These are phyloP conservation scores for Scalopus aquaticus DNA, from an alignment of 2,113 vertebrate species.

Conservation along the genomic window DNA sequence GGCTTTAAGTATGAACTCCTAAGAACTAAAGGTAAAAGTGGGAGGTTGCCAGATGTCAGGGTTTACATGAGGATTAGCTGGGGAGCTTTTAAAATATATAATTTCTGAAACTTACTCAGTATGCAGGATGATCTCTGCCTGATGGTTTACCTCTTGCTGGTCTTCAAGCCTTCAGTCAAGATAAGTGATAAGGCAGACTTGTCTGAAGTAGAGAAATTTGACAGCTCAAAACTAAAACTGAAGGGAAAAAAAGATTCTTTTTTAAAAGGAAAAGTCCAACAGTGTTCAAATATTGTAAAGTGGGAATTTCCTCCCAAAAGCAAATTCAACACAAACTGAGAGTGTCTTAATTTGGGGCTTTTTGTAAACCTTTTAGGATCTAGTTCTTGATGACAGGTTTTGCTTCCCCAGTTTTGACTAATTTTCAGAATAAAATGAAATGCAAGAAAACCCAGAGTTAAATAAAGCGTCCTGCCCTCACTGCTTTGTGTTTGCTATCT, in stretches of 20 bases:
- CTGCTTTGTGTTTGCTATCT: background rate
- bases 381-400: background rate
- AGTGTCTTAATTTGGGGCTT: background rate
- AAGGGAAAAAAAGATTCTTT: conserved; percentile 87
- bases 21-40: background rate
- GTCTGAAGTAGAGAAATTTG: conserved; percentile 89
- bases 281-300: conserved; percentile 23
- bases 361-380: background rate
- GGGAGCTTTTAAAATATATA: background rate
- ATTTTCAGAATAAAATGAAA: background rate
- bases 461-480: background rate
- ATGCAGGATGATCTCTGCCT: too few species aligned
- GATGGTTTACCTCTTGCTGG: background rate
- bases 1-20: background rate
- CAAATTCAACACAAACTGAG: background rate
- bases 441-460: background rate
- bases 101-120: background rate
- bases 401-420: background rate
- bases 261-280: conserved; percentile 83
- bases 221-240: conserved; percentile 86
- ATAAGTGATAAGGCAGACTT: conserved; percentile 95
- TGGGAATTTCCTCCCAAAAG: background rate
- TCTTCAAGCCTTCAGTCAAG: conserved; percentile 72
- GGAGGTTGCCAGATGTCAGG: background rate
- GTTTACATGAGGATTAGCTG: background rate